Conservation (phyloP, 2,113 vertebrate genomes). For the Opisthocomus hoazin region DNA sequence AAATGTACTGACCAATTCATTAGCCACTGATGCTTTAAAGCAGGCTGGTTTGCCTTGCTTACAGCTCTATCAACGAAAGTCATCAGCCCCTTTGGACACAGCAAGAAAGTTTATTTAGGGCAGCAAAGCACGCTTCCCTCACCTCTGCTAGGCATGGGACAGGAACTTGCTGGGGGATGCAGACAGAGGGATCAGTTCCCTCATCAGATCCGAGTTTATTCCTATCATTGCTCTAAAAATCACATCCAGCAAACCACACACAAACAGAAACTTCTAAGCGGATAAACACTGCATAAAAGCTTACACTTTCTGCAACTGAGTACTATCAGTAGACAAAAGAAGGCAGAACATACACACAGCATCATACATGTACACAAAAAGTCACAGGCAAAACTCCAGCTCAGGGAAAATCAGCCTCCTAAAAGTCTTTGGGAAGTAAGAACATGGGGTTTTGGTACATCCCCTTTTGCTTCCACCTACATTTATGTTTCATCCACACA, state of each 20-base stretch:
- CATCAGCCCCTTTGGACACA: neutral
- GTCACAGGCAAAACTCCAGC: neutral
- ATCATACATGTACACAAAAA: neutral
- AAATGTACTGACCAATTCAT: neutral
- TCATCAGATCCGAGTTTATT: neutral
- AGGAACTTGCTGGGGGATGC: neutral
- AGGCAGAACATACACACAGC: neutral
- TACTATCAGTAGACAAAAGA: neutral
- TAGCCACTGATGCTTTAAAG: neutral
- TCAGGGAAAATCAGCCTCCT: neutral
- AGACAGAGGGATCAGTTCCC: neutral
- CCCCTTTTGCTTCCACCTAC: neutral
- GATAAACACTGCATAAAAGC: neutral
- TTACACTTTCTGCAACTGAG: neutral
- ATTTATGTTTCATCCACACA: neutral
- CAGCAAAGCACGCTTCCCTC: neutral
- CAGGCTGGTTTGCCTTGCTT: neutral
- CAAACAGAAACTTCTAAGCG: neutral
- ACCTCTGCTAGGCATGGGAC: neutral
- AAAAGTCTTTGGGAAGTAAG: neutral
- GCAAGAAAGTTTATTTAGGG: neutral
- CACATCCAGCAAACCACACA: neutral
- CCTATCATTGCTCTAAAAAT: neutral
- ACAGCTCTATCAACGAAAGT: neutral
- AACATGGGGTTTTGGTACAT: rapidly evolving